These are phyloP conservation scores for Heteractis magnifica DNA, from an alignment of 92 coral and sea anemone genomes.

Conservation along the genomic window DNA sequence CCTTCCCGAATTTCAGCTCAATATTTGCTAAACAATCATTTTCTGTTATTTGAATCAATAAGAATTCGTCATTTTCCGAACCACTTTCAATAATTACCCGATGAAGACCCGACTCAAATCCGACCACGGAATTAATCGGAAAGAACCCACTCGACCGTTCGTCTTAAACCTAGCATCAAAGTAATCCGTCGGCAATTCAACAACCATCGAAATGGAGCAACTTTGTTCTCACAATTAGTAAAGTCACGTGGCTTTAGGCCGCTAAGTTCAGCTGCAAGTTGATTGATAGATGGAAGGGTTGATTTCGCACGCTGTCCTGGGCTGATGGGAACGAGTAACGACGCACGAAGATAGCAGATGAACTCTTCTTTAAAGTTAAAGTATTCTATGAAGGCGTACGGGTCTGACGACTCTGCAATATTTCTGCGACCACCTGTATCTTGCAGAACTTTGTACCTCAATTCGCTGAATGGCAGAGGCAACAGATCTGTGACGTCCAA, in stretches of 20 bases:
- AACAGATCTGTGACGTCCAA: background rate
- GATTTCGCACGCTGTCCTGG: background rate
- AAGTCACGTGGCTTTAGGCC: conserved; percentile 18
- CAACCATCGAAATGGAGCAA: conserved; percentile 33
- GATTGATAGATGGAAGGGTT: conserved; percentile 9
- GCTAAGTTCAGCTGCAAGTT: background rate
- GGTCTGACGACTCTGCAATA: background rate
- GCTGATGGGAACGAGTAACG: background rate
- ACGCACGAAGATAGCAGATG: background rate
- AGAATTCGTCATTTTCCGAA: background rate
- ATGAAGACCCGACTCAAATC: background rate
- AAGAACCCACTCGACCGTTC: conserved; percentile 32
- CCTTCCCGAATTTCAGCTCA: no score
- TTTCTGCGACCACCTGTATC: background rate
- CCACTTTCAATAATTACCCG: background rate
- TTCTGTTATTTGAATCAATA: background rate
- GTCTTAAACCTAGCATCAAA: background rate
- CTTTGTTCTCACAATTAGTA: conserved; percentile 26
- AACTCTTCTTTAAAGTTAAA: background rate
- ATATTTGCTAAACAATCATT: no score
- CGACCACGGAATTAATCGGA: background rate
- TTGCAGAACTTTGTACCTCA: background rate
- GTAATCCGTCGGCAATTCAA: conserved; percentile 38
- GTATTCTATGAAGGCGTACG: background rate
- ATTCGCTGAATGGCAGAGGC: no score